Evolutionary conservation across 1,140 invertebrate genomes (phyloP).

Genomic region (Adoxophyes honmai): DNA sequence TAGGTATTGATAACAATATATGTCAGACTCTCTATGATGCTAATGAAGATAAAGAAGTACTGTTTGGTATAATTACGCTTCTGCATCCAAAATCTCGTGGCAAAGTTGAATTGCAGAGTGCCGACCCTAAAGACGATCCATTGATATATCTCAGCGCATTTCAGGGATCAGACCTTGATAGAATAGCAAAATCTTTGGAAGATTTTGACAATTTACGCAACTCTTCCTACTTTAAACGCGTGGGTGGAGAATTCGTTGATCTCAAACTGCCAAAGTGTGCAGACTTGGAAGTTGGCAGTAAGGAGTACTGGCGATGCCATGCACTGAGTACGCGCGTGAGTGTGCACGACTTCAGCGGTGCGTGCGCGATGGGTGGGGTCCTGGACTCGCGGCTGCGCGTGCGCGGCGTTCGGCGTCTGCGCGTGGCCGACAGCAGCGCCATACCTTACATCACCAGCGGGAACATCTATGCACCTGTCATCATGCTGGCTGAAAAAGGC

Average conservation of each 20-base stretch:
- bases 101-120: slow-evolving; percentile 63
- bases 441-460: slow-evolving; percentile 29
- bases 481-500: slow-evolving; percentile 20
- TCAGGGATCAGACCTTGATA: slow-evolving; percentile 58
- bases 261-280: slow-evolving; percentile 23
- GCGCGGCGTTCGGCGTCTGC: slow-evolving; percentile 43
- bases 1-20: background rate
- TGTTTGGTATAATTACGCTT: background rate
- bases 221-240: slow-evolving; percentile 22
- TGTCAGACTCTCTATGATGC: background rate
- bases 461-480: background rate
- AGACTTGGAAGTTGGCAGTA: slow-evolving; percentile 17
- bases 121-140: slow-evolving; percentile 78
- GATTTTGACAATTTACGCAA: slow-evolving; percentile 19
- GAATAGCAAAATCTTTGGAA: slow-evolving; percentile 21
- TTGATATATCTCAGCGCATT: slow-evolving; percentile 78
- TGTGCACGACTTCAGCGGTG: slow-evolving; percentile 71
- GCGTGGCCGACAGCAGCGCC: slow-evolving; percentile 44
- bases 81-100: slow-evolving; percentile 78
- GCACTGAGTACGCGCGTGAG: slow-evolving; percentile 45
- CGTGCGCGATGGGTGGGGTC: slow-evolving; percentile 76
- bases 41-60: background rate
- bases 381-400: slow-evolving; percentile 70
- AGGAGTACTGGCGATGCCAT: slow-evolving; percentile 68
- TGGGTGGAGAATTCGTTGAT: slow-evolving; percentile 26